These are phyloP conservation scores for Thunnus thynnus DNA, from an alignment of 2,113 vertebrate species.

Conservation along the genomic window DNA sequence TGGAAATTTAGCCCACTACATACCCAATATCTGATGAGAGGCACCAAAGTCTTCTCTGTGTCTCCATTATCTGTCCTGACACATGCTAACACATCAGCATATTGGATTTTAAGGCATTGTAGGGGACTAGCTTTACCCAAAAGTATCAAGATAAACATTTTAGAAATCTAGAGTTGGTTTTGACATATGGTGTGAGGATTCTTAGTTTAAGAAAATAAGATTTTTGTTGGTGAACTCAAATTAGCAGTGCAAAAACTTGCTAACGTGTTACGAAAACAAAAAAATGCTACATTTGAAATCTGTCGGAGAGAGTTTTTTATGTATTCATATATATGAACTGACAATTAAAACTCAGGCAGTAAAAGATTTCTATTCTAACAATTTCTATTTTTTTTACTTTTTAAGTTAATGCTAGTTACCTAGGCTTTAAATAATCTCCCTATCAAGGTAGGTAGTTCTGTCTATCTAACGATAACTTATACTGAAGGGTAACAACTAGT, in stretches of 20 bases:
- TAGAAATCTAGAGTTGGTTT: background rate
- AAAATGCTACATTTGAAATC: background rate
- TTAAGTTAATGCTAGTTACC: background rate
- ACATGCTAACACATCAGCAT: background rate
- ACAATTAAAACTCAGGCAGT: background rate
- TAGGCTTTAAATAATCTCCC: background rate
- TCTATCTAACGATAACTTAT: background rate
- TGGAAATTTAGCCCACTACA: constrained; percentile 8
- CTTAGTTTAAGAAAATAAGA: background rate
- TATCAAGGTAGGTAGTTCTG: background rate
- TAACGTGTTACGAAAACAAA: background rate
- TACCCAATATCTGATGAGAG: constrained; percentile 10
- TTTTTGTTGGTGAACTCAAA: background rate
- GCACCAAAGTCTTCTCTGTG: background rate
- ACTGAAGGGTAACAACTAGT: background rate
- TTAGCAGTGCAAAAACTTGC: background rate
- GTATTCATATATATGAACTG: background rate
- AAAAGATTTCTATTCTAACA: too few species aligned
- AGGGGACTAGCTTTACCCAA: background rate
- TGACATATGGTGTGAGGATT: background rate
- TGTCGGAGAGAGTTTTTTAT: too few species aligned
- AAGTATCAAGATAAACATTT: background rate
- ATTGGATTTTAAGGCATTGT: background rate
- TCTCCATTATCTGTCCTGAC: background rate
- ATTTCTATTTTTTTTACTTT: background rate